Evolutionary conservation across 2,888 invertebrate genomes (phyloP), one percentile per base, ranked within the genome.

Genomic region (Gisinianus flammeolus): DNA sequence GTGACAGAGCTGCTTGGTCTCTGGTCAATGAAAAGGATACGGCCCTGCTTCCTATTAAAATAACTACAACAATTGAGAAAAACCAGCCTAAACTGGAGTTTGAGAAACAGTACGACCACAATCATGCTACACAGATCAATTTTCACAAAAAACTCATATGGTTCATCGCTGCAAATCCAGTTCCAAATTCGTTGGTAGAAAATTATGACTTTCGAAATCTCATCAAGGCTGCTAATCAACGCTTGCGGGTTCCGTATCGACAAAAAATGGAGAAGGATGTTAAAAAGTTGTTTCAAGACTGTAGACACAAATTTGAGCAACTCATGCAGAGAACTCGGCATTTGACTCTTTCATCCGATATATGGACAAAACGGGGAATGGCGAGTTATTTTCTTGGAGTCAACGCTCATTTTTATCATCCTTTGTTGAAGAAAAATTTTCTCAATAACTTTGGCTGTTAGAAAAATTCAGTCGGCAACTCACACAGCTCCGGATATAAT

Each of bases 321-420:
- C 8, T 30, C 3, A 6, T 56, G 4, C 19, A 8, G 56, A 1
- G 1, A 4, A 24, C 56, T 24, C 54, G 44, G 22, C 10, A 31
- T 19, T 19, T 71, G n/a, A 71, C 71, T 5, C 22, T 71, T 1
- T 54, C 30, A 10, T 54, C 56, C n/a, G 56, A 71, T 56, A 56
- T 71, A 8, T 71, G 71, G 71, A 71, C 71, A 22, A 71, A 71
- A 56, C n/a, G 28, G 16, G 71, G 71, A 31, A 56, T 24, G 10
- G 8, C 30, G n/a, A 56, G 56, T 22, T 44, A 30, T 19, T 54
- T 28, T 71, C 56, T 71, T 6, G 71, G 71, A 24, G 71, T 71
- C 12, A 71, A 22, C 3, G 19, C 30, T 8, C 54, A 54, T n/a
- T 54, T 54, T 30, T 71, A 44, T 30, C 24, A 31, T 26, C 71